Evolutionary conservation across 2,113 vertebrate genomes (phyloP), one percentile per base, ranked within the genome.

Genomic region (Macrotis lagotis): DNA sequence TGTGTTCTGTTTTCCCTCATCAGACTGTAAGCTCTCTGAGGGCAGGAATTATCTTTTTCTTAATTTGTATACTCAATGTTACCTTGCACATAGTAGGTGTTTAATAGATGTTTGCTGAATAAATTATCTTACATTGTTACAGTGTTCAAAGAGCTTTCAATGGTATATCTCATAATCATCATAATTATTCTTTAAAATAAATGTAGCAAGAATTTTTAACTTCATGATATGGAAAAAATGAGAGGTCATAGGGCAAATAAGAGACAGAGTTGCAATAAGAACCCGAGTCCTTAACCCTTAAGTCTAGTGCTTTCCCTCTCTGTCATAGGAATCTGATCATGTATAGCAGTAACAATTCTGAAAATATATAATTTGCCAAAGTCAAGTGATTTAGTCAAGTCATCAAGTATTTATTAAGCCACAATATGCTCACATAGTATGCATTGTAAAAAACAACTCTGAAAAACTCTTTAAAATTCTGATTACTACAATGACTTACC

Each of bases 191-290:
- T 55, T 55, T 55, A 55, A 55, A 26, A 9, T 55, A 55, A 10
- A 55, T 55, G 11, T 52, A 51, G 16, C 1, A 22, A 51, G 16
- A 22, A 50, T 50, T 55, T 59, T 14, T 16, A 16, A 0, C 47
- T 24, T 90, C 51, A n/a, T 89, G 90, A 48, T 94, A 49, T 50
- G 59, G 59, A 52, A 53, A 96, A 14, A 14, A 91, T 6, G 51
- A 89, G 47, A 51, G 47, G 37, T 1, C 25, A 25, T 10, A 22
- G 25, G 24, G 19, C 51, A 3, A 8, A 25, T 24, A 51, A 25
- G 55, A 90, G 92, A 31, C 2, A 2, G 22, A 7, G 25, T 49
- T 50, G 88, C 93, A 52, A 59, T 48, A n/a, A 55, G 83, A 88
- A 31, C 31, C 48, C 44, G 1, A 50, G 50, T 3, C 0, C 2